Evolutionary conservation across 2,797 vertebrate species (phyloP), one percentile per base, ranked within the genome.

Genomic region (Labroides dimidiatus): DNA sequence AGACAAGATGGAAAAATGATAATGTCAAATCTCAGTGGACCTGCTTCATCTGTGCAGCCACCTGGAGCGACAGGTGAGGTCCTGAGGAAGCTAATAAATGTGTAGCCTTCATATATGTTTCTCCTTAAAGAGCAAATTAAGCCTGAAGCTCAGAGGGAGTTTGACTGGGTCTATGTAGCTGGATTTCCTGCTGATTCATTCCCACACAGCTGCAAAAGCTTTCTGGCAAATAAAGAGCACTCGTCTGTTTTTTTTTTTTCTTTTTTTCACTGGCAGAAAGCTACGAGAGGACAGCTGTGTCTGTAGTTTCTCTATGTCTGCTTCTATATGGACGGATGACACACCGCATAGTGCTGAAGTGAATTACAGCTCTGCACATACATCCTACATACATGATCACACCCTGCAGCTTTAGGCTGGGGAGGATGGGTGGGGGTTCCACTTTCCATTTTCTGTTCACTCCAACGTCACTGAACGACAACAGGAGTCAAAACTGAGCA

Each of bases 161-260:
- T 59, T 23, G 36, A 61, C 36, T 47, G 2, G 44, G 54, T 62
- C 47, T 45, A 7, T 65, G 62, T 50, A 64, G 59, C 41, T n/a
- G 47, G 13, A 21, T 47, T 70, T 16, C 45, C 17, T 50, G 57
- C 60, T 54, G 60, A 75, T 48, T 64, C 66, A 57, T 19, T 64
- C 67, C 55, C 72, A 59, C 74, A 77, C 89, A 91, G 92, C 91
- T 90, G 91, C 85, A 84, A 74, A 79, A 72, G 70, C 66, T 84
- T 79, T 88, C 77, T 71, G 71, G 33, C 58, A 33, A 53, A 84
- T 87, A 81, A 19, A 42, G 51, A 64, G 44, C 69, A 73, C 60
- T 84, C 77, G 79, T 86, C 78, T 75, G 37, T 55, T 75, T 42
- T 68, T 37, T 45, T 60, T 79, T 43, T 68, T 33, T 30, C 24